Evolutionary conservation across 2,113 vertebrate species (phyloP), one percentile per base, ranked within the genome.

Genomic region (Desmodus rotundus): DNA sequence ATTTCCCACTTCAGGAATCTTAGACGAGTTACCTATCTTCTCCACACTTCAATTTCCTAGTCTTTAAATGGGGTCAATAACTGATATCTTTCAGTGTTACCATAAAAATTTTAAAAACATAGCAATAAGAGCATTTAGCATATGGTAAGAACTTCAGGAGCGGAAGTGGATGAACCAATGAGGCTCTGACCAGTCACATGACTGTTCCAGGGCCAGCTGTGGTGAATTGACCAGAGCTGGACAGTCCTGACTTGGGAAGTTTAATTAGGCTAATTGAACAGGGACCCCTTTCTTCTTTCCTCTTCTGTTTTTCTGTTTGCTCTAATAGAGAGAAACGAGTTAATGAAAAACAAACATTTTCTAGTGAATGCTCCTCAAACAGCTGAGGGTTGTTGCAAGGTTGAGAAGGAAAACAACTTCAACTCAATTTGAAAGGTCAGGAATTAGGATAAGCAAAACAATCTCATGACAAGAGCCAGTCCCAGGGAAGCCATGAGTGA

Each of bases 271-370:
- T 90, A 77, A 92, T 67, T 88, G 80, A 93, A 90, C 76, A 73
- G 96, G 58, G 90, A 76, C 84, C 36, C 74, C 86, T 91, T 72
- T 88, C 61, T 93, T 77, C 85, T 54, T 67, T 45, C 52, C 65
- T 95, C 65, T 83, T 93, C 87, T 97, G 87, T 91, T 96, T 97
- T 97, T 93, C 88, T 93, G 65, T 92, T 97, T 91, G 93, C 95
- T 94, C 47, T 95, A 92, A 82, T 70, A 93, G 93, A 95, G 61
- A 97, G 95, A 92, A 96, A 85, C 56, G 4, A 96, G 91, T 94
- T 97, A 98, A 98, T 97, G 96, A 98, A 97, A 98, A 98, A 93
- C 93, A 97, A 98, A 98, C 97, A 97, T 91, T 97, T 95, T 74
- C 88, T 94, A 61, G 86, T 36, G 89, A 91, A 73, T 26, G 28